Evolutionary conservation across 2,888 invertebrate genomes (phyloP).

Genomic region (Pimpla rufipes): DNA sequence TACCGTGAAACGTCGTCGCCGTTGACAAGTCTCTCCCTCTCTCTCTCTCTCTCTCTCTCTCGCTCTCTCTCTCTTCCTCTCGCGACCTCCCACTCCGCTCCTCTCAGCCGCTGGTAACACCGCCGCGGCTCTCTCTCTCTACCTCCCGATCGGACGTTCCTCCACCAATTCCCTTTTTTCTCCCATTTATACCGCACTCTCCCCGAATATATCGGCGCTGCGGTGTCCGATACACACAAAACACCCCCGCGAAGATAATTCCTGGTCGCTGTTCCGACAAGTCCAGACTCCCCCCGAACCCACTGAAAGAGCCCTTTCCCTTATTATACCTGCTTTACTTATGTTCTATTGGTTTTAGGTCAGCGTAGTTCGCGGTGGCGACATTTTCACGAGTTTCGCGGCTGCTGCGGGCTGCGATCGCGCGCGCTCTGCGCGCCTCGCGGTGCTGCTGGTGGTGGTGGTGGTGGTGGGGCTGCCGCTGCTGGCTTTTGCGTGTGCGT

Average conservation of each 20-base stretch:
- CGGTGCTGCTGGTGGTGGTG: constrained; percentile 15
- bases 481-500: constrained; percentile 69
- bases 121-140: constrained; percentile 17
- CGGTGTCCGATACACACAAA: not conserved
- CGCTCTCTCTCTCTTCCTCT: constrained; percentile 35
- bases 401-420: constrained; percentile 44
- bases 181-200: constrained; percentile 28
- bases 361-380: constrained; percentile 47
- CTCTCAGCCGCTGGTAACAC: constrained; percentile 10
- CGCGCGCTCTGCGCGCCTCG: constrained; percentile 20
- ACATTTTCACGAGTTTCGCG: constrained; percentile 75
- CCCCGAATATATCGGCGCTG: not conserved
- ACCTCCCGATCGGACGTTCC: constrained; percentile 19
- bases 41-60: constrained; percentile 27
- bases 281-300: too few species aligned
- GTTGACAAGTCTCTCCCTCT: constrained; percentile 70
- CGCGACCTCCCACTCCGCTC: constrained; percentile 19
- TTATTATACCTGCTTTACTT: not conserved
- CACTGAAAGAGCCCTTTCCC: not conserved
- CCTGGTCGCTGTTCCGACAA: too few species aligned
- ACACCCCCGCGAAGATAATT: not conserved
- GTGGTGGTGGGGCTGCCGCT: constrained; percentile 20
- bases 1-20: constrained; percentile 76
- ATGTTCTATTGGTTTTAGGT: constrained; percentile 46
- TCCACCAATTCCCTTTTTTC: constrained; percentile 17